These are phyloP conservation scores for Idaea straminata DNA, from an alignment of 2,888 invertebrate species.

Conservation along the genomic window DNA sequence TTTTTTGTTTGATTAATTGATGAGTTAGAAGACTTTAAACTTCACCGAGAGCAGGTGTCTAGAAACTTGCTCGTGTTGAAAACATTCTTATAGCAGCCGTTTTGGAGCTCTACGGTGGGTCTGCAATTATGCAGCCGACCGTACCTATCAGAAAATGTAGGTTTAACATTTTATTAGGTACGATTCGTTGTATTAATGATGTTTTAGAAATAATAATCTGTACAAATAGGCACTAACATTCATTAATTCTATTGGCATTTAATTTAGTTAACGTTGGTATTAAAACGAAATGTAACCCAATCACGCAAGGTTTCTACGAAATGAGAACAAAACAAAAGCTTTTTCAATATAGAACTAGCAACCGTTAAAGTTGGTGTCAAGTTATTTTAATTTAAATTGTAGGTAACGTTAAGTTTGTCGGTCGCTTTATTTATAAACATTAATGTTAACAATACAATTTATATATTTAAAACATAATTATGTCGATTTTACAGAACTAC, in stretches of 20 bases:
- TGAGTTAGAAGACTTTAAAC: no score
- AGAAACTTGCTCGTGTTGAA: no score
- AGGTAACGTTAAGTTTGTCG: background rate
- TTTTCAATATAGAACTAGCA: constrained; percentile 24
- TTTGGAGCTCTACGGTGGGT: no score
- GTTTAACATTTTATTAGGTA: background rate
- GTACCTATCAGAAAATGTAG: background rate
- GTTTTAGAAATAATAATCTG: background rate
- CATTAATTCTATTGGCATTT: background rate
- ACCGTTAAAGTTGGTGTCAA: constrained; percentile 38
- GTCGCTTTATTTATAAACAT: background rate
- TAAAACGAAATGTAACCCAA: background rate
- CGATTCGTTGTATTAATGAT: background rate
- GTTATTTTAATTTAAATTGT: constrained; percentile 23
- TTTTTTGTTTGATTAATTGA: no score
- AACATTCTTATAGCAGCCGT: no score
- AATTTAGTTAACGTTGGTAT: constrained; percentile 1
- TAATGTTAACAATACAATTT: no score
- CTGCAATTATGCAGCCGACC: no score
- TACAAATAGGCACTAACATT: constrained; percentile 5
- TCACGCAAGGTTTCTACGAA: background rate
- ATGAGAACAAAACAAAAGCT: constrained; percentile 15
- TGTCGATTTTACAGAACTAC: no score
- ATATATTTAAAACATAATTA: no score
- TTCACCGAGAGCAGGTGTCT: no score